Evolutionary conservation across 2,888 invertebrate species (phyloP).

Genomic region (Amiota mariae): DNA sequence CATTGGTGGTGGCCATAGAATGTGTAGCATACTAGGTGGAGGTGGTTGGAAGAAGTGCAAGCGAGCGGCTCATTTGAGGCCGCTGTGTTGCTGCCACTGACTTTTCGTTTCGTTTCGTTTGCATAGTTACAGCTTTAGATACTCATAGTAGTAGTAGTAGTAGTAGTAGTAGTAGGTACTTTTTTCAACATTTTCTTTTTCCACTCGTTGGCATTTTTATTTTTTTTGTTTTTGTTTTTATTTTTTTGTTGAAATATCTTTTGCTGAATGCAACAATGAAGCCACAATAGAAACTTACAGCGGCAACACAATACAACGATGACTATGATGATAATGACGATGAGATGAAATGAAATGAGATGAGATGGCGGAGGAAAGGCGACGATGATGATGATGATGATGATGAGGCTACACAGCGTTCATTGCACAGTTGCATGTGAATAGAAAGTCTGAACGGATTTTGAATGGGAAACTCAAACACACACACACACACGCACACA

Average conservation of each 20-base stretch:
- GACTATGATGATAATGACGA: not conserved
- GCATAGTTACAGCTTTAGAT: constrained; percentile 32
- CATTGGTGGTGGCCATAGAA: constrained; percentile 34
- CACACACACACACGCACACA: constrained; percentile 3
- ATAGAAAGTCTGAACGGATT: constrained; percentile 68
- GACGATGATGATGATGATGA: not conserved
- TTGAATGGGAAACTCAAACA: constrained; percentile 64
- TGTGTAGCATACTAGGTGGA: constrained; percentile 36
- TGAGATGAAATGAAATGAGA: constrained; percentile 41
- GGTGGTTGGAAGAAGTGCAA: constrained; percentile 21
- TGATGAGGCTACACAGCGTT: constrained; percentile 50
- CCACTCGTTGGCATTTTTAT: constrained; percentile 29
- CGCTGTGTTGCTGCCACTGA: constrained; percentile 35
- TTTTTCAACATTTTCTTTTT: constrained; percentile 43
- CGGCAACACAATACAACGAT: constrained; percentile 49
- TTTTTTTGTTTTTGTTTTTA: constrained; percentile 24
- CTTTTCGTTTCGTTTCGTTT: constrained; percentile 58
- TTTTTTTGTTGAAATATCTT: constrained; percentile 60
- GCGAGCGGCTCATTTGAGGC: constrained; percentile 40
- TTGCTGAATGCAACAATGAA: constrained; percentile 64
- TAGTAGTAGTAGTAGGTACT: no score
- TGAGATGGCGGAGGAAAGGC: not conserved
- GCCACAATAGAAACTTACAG: constrained; percentile 62
- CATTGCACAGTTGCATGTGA: constrained; percentile 47
- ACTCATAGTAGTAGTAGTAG: no score